Base-by-base conservation (phyloP, 2,888 invertebrate genomes). In the Baccha elongata region DNA sequence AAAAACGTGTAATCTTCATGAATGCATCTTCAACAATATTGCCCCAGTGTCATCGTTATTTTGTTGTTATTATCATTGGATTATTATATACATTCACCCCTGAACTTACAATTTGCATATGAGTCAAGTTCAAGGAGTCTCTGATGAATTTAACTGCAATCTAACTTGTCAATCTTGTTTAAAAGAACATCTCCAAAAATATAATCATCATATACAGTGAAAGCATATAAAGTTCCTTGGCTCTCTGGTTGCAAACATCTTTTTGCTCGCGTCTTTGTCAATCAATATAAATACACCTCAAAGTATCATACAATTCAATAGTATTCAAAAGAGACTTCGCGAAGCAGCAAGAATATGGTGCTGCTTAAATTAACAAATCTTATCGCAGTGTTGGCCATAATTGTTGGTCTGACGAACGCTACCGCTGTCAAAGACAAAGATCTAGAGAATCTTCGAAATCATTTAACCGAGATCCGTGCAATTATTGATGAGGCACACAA, bases 101-200 rank as follows among this genome's bases (percentile, higher is more conserved):
- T 76, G 81, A 81, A 81, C 81, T 83, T 72, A 6, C 10, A 37
- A 26, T 62, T 42, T 8, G 10, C 32, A 60, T 71, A 46, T 60
- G 65, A 52, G 67, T 76, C 76, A 83, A 83, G 81, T 83, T 83
- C 81, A 83, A 83, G 76, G 80, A 50, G 60, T 13, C 23, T 29
- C 13, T 40, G 11, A 23, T 37, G 15, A 15, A 67, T 10, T 11
- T 17, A 6, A 26, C 40, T 40, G 42, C 29, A 42, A 19, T n/a
- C 21, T 11, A 60, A 76, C 81, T 40, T 29, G 81, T 72, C 78
- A 65, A 35, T 67, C 81, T 37, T 76, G 81, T 83, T 76, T 40
- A 17, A 17, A 42, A 23, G 21, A 21, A 64, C 64, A 23, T 60
- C 68, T 37, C 21, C n/a, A 13, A 17, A 32, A 60, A 53, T n/a